Evolutionary conservation across 1,140 invertebrate species (phyloP).

Genomic region (Drosophila gunungcola): DNA sequence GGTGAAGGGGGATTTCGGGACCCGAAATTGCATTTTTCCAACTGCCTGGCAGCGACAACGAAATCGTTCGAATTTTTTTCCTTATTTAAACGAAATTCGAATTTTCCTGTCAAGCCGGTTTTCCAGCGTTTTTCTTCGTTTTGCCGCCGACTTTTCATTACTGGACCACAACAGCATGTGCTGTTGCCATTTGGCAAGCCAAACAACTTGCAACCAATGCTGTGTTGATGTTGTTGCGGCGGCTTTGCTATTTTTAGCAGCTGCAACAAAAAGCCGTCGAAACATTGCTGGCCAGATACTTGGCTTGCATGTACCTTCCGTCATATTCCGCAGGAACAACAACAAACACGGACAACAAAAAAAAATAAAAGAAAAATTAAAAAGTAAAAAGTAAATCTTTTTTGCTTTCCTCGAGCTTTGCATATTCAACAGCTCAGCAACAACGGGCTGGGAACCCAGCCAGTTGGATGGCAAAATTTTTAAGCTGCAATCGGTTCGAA

Average conservation of each 20-base stretch:
- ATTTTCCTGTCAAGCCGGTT: constrained; percentile 81
- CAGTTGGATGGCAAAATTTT: constrained; percentile 27
- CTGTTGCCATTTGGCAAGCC: constrained; percentile 63
- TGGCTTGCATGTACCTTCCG: constrained; percentile 61
- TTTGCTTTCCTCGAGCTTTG: constrained; percentile 46
- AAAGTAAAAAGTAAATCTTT: constrained; percentile 45
- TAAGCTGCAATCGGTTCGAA: constrained; percentile 26
- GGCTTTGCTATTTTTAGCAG: constrained; percentile 72
- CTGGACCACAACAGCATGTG: constrained; percentile 68
- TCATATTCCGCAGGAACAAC: constrained; percentile 34
- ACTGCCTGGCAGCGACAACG: constrained; percentile 10
- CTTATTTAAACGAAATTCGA: constrained; percentile 77
- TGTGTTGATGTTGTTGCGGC: constrained; percentile 50
- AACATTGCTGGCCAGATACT: constrained; percentile 56
- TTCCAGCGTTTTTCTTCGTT: constrained; percentile 40
- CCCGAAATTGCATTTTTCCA: constrained; percentile 30
- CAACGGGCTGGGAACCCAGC: constrained; percentile 11
- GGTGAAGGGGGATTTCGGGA: not conserved
- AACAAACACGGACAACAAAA: constrained; percentile 1
- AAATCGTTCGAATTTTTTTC: constrained; percentile 72
- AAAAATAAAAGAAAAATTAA: constrained; percentile 31
- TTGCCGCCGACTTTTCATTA: constrained; percentile 52
- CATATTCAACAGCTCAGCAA: constrained; percentile 56
- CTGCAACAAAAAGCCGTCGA: constrained; percentile 58
- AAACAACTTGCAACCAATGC: constrained; percentile 75